Percentiles rank a stretch among this genome's conserved stretches.
Evolutionary conservation across 2,113 vertebrate species (phyloP).

Genomic region (Callithrix jacchus): DNA sequence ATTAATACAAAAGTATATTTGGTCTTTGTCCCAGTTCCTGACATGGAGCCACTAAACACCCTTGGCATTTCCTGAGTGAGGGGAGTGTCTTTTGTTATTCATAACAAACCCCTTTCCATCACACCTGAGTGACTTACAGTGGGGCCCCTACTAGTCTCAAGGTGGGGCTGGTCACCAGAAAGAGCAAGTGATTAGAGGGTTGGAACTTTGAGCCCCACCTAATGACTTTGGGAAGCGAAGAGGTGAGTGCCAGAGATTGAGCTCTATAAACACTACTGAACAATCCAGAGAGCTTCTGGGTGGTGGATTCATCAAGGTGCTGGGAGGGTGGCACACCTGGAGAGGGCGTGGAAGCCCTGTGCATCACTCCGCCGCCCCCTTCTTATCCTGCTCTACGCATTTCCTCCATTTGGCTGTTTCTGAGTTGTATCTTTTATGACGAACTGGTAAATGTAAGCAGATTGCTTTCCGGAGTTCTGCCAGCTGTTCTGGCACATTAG

Average conservation of each 20-base stretch:
- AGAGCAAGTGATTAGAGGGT: background rate
- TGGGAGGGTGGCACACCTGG: background rate
- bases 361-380: accelerated
- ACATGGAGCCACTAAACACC: background rate
- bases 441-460: background rate
- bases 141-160: background rate
- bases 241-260: background rate
- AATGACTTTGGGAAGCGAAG: background rate
- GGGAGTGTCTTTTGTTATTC: background rate
- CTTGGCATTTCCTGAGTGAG: background rate
- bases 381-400: background rate
- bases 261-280: background rate
- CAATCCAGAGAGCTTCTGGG: background rate
- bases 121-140: background rate
- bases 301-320: background rate
- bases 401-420: background rate
- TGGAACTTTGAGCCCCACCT: background rate
- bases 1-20: background rate
- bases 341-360: background rate
- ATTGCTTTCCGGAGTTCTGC: background rate
- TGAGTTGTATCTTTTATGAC: background rate
- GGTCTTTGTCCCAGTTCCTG: background rate
- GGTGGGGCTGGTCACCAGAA: background rate
- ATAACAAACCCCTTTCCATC: background rate
- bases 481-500: background rate